Evolutionary conservation across 2,113 vertebrate species (phyloP).

Genomic region (Cyanistes caeruleus): DNA sequence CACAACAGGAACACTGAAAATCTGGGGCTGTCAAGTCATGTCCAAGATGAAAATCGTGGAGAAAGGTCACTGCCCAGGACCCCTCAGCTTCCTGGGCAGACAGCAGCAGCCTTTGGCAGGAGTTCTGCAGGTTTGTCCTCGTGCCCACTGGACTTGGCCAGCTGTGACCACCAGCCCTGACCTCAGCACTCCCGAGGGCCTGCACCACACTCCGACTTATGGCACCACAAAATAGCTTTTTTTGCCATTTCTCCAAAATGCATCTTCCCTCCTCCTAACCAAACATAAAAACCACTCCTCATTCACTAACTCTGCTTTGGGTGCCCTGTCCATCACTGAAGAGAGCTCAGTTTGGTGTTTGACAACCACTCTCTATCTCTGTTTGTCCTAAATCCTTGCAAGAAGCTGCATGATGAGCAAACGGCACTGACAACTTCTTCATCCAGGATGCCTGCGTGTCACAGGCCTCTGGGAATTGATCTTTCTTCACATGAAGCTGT

Average conservation of each 20-base stretch:
- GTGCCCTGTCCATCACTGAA: neutral
- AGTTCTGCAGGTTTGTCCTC: accelerated
- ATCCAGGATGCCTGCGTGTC: accelerated
- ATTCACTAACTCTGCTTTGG: no score
- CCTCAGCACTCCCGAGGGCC: accelerated
- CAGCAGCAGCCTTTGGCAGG: neutral
- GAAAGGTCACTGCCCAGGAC: neutral
- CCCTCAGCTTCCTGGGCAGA: neutral
- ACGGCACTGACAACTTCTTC: neutral
- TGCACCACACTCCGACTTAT: accelerated
- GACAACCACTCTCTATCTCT: accelerated
- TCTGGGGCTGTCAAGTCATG: neutral
- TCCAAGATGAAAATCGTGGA: accelerated
- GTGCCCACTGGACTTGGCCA: neutral
- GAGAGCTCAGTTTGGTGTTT: neutral
- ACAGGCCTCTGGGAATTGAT: neutral
- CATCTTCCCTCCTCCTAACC: neutral
- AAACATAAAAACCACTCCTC: neutral
- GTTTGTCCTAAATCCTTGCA: neutral
- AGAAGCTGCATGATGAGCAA: neutral
- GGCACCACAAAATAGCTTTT: accelerated
- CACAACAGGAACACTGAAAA: neutral
- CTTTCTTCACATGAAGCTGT: neutral
- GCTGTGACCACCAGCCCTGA: neutral
- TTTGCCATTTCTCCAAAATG: neutral